A percentile compares a stretch with the other conserved stretches of the same genome.
phyloP scores from a whole-genome alignment of 53 echinoderm and acorn worm species.

The Arbacia lixula region DNA sequence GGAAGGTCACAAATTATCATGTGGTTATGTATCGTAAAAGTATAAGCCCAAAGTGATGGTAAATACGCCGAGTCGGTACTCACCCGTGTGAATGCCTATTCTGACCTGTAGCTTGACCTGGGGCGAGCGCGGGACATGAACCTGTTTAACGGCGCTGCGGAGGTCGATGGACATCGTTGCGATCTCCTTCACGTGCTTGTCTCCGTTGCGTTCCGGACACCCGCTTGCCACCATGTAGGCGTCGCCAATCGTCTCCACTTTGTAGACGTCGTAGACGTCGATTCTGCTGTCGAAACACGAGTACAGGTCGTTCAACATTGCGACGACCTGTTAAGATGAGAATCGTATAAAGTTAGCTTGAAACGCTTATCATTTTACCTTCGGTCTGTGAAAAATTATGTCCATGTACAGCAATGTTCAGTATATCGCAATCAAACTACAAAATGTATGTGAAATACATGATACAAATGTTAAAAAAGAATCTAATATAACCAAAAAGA shows the following conservation, averaged over 20 bases:
- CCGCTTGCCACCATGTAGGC: constrained; percentile 93
- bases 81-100: constrained; percentile 82
- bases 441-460: too few relatives aligned
- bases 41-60: too few relatives aligned
- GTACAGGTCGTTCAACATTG: constrained; percentile 76
- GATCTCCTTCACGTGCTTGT: constrained; percentile 76
- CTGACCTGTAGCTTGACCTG: constrained; percentile 59
- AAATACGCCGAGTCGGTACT: too few relatives aligned
- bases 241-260: constrained; percentile 89
- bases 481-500: too few relatives aligned
- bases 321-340: constrained; percentile 57
- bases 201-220: constrained; percentile 72
- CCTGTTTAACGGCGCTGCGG: constrained; percentile 70
- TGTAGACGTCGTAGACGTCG: constrained; percentile 87
- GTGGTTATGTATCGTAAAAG: too few relatives aligned
- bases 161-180: constrained; percentile 82
- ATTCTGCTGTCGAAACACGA: constrained; percentile 82
- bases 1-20: too few relatives aligned
- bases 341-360: background rate
- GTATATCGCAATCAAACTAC: too few relatives aligned
- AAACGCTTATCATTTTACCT: too few relatives aligned
- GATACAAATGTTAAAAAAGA: too few relatives aligned
- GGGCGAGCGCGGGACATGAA: constrained; percentile 64
- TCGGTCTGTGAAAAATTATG: too few relatives aligned
- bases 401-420: too few relatives aligned